Base-by-base conservation (phyloP, 2,797 vertebrate genomes). In the Ptychobarbus kaznakovi region DNA sequence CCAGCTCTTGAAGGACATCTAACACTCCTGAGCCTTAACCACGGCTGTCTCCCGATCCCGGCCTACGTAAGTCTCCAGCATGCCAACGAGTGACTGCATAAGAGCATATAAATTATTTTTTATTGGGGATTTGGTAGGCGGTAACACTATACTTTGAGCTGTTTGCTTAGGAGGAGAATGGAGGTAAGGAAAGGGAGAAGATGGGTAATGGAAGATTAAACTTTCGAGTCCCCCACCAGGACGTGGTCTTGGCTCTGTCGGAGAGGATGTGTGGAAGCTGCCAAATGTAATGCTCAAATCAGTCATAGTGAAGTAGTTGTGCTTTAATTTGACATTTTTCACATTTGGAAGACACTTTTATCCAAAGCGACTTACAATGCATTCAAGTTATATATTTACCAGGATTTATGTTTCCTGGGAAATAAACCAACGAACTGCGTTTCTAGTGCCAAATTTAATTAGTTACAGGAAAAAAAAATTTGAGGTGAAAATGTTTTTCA, bases 121-220 rank as follows among this genome's bases (percentile, higher is more conserved):
- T 90, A 85, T 28, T 58, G 22, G 87, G 92, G 93, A 89, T 93
- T 94, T 90, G 91, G 81, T 80, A 51, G 69, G 87, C 82, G 89
- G 93, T 94, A 93, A 95, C 92, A 58, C 88, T 91, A 95, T 91
- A 92, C 92, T 89, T 90, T 90, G 84, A 78, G 88, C 88, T 90
- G 66, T 53, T 89, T 88, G 88, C 84, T 91, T 89, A 87, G 65
- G 88, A 79, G 65, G 25, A 87, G 81, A 74, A 72, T 86, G 61
- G 87, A 86, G n/a, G 82, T 66, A 80, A 78, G 65, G 86, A 90
- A 87, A 77, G 81, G 58, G 61, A 83, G 63, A 86, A 86, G 86
- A 89, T 89, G 81, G 86, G 87, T 88, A 86, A 91, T 89, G 85
- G 86, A 89, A 83, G 86, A 87, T 86, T 87, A 73, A 74, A 76